Evolutionary conservation across 2,797 vertebrate species (phyloP), one percentile per base, ranked within the genome.

Genomic region (Trichosurus vulpecula): DNA sequence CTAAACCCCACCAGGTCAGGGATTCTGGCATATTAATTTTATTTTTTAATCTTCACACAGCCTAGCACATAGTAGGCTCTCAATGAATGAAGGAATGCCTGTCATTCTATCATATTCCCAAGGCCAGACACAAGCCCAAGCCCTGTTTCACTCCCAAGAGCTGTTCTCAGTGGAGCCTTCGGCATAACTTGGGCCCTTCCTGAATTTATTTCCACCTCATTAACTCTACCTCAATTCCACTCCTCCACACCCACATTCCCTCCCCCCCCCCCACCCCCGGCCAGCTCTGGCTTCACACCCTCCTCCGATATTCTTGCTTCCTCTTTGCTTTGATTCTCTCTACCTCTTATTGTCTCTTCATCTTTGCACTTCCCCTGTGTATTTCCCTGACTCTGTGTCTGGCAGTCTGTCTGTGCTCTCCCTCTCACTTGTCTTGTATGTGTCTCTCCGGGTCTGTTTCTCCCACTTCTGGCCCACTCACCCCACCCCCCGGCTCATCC

Each of bases 141-240:
- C 47, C 95, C 52, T 10, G 91, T n/a, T 87, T 54, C 52, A 31
- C 81, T 95, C 90, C 52, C n/a, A 56, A 87, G 57, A n/a, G 52
- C 58, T 27, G 93, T 47, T 66, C 66, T 66, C 3, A 30, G 55
- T 29, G 54, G 95, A 52, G 93, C 92, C 55, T 1, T 52, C 22
- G 19, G 81, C 81, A 93, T 91, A 41, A 4, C 91, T 10, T 47
- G 94, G 95, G 95, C 92, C 8, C 1, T 94, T 91, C 66, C 92
- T 52, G 96, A 92, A 97, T 97, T 97, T 94, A 94, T 98, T 98
- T 98, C 97, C 97, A 98, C 94, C 96, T 96, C 98, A 97, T 98
- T 98, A 97, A 96, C 96, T 95, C 96, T 6, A 95, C 91, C 94
- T 94, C 94, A 90, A 95, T 91, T 96, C 97, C 95, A 92, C 95